Conservation (phyloP, 2,888 invertebrate species). For the Lampropteryx suffumata region DNA sequence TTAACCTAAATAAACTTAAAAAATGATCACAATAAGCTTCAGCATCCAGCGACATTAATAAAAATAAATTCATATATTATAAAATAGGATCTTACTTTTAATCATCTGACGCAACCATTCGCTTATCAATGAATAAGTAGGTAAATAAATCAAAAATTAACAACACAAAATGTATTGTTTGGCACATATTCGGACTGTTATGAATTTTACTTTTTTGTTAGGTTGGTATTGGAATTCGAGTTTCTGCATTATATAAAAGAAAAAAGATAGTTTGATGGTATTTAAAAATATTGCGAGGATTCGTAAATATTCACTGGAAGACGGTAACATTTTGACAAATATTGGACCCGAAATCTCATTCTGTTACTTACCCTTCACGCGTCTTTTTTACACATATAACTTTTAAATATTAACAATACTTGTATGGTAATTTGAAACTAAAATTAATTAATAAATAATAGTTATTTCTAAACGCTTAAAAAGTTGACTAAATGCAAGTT, state of each 20-base stretch:
- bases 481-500: conserved; percentile 63
- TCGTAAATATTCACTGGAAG: conserved; percentile 58
- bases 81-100: conserved; percentile 51
- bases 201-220: not conserved
- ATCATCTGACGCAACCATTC: conserved; percentile 57
- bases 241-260: conserved; percentile 30
- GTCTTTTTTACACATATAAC: conserved; percentile 57
- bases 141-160: conserved; percentile 46
- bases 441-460: conserved; percentile 52
- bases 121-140: conserved; percentile 47
- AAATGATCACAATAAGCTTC: conserved; percentile 69
- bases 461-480: conserved; percentile 39
- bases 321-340: conserved; percentile 59
- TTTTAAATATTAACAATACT: conserved; percentile 71
- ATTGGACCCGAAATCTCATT: conserved; percentile 53
- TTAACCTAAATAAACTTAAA: conserved; percentile 39
- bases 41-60: conserved; percentile 52
- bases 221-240: conserved; percentile 40
- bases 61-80: conserved; percentile 58
- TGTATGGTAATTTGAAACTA: conserved; percentile 64
- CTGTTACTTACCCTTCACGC: conserved; percentile 49
- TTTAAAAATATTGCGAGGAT: conserved; percentile 17
- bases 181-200: conserved; percentile 49
- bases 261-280: not conserved
- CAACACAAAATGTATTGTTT: conserved; percentile 60